A percentile compares a stretch with the other conserved stretches of the same genome.
These are phyloP conservation scores for Monochamus saltuarius DNA, from an alignment of 1,140 invertebrate species.

Conservation along the genomic window DNA sequence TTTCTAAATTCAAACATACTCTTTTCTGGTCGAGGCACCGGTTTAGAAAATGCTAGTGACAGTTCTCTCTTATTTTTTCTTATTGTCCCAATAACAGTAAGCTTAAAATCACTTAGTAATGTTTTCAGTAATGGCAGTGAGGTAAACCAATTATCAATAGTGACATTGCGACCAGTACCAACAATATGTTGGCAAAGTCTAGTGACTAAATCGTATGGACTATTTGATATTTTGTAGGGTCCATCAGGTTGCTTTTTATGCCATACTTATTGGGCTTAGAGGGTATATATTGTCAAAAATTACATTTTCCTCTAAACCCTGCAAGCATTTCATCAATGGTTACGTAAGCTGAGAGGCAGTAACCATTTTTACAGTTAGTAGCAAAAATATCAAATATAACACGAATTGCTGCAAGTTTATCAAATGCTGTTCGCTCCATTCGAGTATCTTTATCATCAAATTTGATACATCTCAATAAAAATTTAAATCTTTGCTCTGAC, in stretches of 20 bases:
- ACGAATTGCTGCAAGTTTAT: constrained; percentile 15
- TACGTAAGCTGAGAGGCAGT: constrained; percentile 1
- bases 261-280: constrained; percentile 20
- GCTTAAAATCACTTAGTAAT: too few species aligned
- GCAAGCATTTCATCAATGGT: constrained; percentile 13
- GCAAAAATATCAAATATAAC: too few species aligned
- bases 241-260: constrained; percentile 15
- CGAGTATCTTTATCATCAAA: not conserved
- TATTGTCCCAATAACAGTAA: too few species aligned
- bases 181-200: constrained; percentile 12
- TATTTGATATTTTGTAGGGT: not conserved
- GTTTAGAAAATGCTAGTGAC: too few species aligned
- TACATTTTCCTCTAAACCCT: constrained; percentile 12
- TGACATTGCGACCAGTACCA: constrained; percentile 36
- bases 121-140: too few species aligned
- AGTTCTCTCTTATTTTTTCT: too few species aligned
- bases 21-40: too few species aligned
- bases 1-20: too few species aligned
- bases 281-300: constrained; percentile 10
- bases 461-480: too few species aligned
- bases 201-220: too few species aligned
- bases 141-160: constrained; percentile 10
- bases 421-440: not conserved
- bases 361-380: constrained; percentile 8
- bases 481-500: not conserved